Percentiles rank a stretch among this genome's conserved stretches.
phyloP scores from a whole-genome alignment of 2,113 vertebrate species.

The Micronycteris hirsuta region DNA sequence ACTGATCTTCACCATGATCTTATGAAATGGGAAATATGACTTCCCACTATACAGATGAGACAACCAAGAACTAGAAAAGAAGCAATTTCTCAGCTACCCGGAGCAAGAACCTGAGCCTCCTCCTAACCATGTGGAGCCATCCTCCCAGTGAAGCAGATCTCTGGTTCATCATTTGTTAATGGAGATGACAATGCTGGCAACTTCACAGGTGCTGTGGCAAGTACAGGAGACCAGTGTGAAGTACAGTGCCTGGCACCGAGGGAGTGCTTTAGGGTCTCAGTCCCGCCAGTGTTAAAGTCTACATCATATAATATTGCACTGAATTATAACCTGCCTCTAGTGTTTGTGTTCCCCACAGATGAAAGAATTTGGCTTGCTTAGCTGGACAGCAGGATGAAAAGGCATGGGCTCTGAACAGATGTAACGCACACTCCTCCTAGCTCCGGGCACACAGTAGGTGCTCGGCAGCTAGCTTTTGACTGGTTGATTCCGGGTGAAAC shows the following conservation, averaged over 20 bases:
- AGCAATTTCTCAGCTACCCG: neutral
- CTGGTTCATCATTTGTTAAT: neutral
- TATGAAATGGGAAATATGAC: neutral
- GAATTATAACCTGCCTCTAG: neutral
- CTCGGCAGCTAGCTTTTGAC: neutral
- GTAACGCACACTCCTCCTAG: neutral
- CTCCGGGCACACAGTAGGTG: neutral
- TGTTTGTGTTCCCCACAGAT: neutral
- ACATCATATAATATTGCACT: neutral
- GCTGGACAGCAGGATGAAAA: neutral
- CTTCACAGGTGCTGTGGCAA: neutral
- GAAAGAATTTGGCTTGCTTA: neutral
- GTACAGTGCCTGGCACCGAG: neutral
- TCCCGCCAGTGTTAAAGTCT: neutral
- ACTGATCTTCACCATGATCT: neutral
- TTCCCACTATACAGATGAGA: neutral
- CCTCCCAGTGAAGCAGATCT: neutral
- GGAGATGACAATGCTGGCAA: neutral
- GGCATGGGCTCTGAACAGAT: neutral
- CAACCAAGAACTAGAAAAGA: neutral
- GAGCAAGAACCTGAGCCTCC: neutral
- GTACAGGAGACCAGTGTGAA: neutral
- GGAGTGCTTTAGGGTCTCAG: neutral
- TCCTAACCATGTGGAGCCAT: rapidly evolving
- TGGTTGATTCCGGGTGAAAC: neutral